Evolutionary conservation across 2,888 invertebrate genomes (phyloP).

Genomic region (Rambutsinella grinnellia): DNA sequence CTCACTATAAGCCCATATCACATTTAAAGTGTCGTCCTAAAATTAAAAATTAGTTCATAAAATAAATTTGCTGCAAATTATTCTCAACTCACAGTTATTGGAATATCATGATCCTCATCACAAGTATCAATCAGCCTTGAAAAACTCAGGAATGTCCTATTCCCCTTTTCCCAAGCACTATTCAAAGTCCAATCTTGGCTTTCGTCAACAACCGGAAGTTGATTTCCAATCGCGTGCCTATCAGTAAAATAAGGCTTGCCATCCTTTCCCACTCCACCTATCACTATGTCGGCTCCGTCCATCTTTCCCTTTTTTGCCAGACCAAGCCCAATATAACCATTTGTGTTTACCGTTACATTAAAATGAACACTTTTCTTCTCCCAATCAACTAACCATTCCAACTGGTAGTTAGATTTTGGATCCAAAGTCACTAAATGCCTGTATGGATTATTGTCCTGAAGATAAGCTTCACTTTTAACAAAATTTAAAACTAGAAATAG

Average conservation of each 20-base stretch:
- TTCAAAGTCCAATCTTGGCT: background rate
- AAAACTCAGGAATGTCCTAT: background rate
- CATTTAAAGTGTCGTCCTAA: background rate
- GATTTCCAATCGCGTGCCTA: background rate
- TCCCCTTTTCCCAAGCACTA: background rate
- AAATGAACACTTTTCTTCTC: background rate
- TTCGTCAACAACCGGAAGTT: background rate
- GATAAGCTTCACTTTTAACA: background rate
- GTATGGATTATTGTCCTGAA: background rate
- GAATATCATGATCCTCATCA: background rate
- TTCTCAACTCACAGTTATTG: background rate
- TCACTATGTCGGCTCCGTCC: slow-evolving; percentile 19
- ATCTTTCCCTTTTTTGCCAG: background rate
- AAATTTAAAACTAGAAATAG: background rate
- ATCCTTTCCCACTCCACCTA: slow-evolving; percentile 1
- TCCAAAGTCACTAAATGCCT: background rate
- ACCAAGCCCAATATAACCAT: slow-evolving; percentile 16
- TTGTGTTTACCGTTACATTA: slow-evolving; percentile 6
- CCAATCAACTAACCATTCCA: slow-evolving; percentile 7
- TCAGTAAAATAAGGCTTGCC: slow-evolving; percentile 3
- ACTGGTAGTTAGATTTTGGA: background rate
- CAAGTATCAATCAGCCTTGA: slow-evolving; percentile 4
- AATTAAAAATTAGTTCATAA: background rate
- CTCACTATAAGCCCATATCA: background rate
- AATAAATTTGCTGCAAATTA: too few relatives aligned